phyloP scores from a whole-genome alignment of 2,888 invertebrate species.

The Willowsia nigromaculata region DNA sequence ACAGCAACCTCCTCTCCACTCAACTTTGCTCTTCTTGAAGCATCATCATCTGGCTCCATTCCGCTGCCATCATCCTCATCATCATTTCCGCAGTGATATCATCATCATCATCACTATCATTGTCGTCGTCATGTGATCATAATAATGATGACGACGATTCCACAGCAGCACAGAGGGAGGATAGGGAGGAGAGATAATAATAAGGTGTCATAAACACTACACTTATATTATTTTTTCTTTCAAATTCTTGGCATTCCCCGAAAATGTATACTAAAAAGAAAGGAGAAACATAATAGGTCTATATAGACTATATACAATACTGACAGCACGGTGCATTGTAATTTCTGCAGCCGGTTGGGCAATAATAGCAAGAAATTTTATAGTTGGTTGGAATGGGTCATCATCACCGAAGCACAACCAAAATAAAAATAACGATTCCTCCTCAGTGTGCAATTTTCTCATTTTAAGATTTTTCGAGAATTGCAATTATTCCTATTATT shows the following conservation, averaged over 20 bases:
- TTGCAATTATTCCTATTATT: not conserved
- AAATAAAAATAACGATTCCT: too few relatives aligned
- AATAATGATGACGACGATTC: not conserved
- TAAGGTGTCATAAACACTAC: slow-evolving; percentile 30
- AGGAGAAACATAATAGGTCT: not conserved
- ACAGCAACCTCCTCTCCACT: not conserved
- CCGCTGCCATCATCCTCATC: slow-evolving; percentile 32
- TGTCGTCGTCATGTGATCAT: slow-evolving; percentile 15
- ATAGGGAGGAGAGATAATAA: not conserved
- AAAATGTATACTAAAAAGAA: not conserved
- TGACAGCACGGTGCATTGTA: too few relatives aligned
- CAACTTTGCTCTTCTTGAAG: not conserved
- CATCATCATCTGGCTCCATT: slow-evolving; percentile 12
- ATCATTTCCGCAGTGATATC: slow-evolving; percentile 29
- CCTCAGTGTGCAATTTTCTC: too few relatives aligned
- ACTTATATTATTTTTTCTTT: not conserved
- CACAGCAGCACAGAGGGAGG: not conserved
- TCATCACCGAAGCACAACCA: too few relatives aligned
- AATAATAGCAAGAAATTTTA: too few relatives aligned
- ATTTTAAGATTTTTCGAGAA: too few relatives aligned
- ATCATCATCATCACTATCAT: not conserved
- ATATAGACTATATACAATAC: too few relatives aligned
- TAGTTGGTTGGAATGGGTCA: too few relatives aligned
- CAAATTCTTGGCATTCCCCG: not conserved
- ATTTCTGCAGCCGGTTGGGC: too few relatives aligned